These are phyloP conservation scores for Drosophila picticornis DNA, from an alignment of 2,888 invertebrate genomes.

Conservation along the genomic window DNA sequence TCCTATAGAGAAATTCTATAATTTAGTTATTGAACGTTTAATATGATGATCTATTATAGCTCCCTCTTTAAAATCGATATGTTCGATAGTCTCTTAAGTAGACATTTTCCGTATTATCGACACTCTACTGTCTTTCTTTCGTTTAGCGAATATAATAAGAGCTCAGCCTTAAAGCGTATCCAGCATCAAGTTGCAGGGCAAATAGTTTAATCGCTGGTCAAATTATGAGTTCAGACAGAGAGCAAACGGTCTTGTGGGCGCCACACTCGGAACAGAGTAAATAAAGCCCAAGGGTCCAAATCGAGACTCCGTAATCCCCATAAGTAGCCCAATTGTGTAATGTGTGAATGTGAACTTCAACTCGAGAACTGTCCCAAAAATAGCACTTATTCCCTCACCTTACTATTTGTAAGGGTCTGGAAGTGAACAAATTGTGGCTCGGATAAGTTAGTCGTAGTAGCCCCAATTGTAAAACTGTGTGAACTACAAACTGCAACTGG, in stretches of 20 bases:
- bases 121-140: background rate
- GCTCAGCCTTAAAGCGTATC: conserved; percentile 24
- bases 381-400: background rate
- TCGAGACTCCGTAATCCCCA: conserved; percentile 54
- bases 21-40: background rate
- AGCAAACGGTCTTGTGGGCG: conserved; percentile 31
- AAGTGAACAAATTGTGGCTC: conserved; percentile 13
- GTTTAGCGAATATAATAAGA: conserved; percentile 1
- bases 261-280: conserved; percentile 17
- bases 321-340: conserved; percentile 67
- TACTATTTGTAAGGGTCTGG: conserved; percentile 1
- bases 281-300: conserved; percentile 26
- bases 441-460: conserved; percentile 3
- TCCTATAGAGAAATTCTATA: background rate
- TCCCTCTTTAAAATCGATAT: background rate
- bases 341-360: conserved; percentile 47
- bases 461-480: conserved; percentile 53
- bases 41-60: background rate
- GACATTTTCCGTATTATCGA: background rate
- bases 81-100: background rate
- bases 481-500: conserved; percentile 69
- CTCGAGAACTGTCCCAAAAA: conserved; percentile 40
- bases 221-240: conserved; percentile 51
- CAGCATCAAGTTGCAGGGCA: conserved; percentile 52
- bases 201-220: conserved; percentile 61